Percentiles rank a stretch among this genome's conserved stretches.
Conservation (phyloP, 2,113 vertebrate species). For the Phalacrocorax carbo region DNA sequence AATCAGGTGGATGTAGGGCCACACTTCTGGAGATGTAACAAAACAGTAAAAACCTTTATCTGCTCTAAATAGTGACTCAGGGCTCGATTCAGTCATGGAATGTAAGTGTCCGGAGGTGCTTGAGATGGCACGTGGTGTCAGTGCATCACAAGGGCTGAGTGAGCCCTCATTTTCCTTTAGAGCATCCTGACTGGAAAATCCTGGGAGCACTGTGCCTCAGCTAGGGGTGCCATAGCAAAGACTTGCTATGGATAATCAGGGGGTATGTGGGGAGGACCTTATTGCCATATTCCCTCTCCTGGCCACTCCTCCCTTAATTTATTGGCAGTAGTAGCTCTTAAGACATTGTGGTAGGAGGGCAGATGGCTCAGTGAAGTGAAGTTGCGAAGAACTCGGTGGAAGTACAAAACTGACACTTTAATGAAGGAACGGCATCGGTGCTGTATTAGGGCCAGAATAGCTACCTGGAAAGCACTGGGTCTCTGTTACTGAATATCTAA, state of each 20-base stretch:
- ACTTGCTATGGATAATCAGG: not conserved
- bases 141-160: not conserved
- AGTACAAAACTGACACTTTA: not conserved
- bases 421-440: not conserved
- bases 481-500: not conserved
- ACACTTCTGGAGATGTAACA: not conserved
- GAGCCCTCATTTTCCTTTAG: not conserved
- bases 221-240: not conserved
- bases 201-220: not conserved
- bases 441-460: not conserved
- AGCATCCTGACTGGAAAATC: not conserved
- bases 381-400: not conserved
- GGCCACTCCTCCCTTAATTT: not conserved
- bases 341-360: not conserved
- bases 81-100: not conserved
- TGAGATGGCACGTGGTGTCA: not conserved
- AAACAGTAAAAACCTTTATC: not conserved
- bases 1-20: not conserved
- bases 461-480: not conserved
- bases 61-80: not conserved
- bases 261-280: not conserved
- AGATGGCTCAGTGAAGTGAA: not conserved
- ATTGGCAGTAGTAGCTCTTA: not conserved
- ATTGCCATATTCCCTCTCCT: not conserved
- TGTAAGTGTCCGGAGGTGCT: not conserved